Evolutionary conservation across 1,140 invertebrate species (phyloP).

Genomic region (Aphidius ervi): DNA sequence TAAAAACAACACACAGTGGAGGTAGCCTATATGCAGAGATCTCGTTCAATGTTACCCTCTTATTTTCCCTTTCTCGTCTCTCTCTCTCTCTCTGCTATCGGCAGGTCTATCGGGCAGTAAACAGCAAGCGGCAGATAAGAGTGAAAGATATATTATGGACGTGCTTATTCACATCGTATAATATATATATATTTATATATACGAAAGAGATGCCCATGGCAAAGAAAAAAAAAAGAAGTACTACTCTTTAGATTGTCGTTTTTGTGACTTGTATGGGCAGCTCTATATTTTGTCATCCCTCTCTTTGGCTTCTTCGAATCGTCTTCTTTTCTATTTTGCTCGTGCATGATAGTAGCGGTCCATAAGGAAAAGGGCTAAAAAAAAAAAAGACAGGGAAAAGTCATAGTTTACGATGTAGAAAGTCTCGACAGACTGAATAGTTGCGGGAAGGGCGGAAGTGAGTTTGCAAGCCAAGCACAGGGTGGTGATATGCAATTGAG

Average conservation of each 20-base stretch:
- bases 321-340: slow-evolving; percentile 22
- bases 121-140: slow-evolving; percentile 51
- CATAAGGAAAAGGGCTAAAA: too few relatives aligned
- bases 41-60: slow-evolving; percentile 8
- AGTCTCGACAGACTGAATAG: slow-evolving; percentile 49
- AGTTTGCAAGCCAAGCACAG: slow-evolving; percentile 53
- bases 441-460: slow-evolving; percentile 50
- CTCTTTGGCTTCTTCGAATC: slow-evolving; percentile 17
- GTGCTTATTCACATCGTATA: slow-evolving; percentile 32
- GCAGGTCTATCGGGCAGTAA: slow-evolving; percentile 53
- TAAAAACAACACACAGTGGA: slow-evolving; percentile 8
- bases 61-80: too few relatives aligned
- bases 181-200: slow-evolving; percentile 1
- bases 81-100: slow-evolving; percentile 34
- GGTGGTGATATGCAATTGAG: slow-evolving; percentile 43
- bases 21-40: slow-evolving; percentile 25
- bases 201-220: slow-evolving; percentile 17
- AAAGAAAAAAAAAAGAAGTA: not conserved
- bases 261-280: slow-evolving; percentile 15
- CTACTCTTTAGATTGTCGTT: slow-evolving; percentile 2
- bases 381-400: too few relatives aligned
- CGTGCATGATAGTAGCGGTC: too few relatives aligned
- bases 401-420: slow-evolving; percentile 15
- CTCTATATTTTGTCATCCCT: slow-evolving; percentile 36
- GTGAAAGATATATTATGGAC: slow-evolving; percentile 51